Base-by-base conservation (phyloP, 1,140 invertebrate species). In the Drosophila murphyi region DNA sequence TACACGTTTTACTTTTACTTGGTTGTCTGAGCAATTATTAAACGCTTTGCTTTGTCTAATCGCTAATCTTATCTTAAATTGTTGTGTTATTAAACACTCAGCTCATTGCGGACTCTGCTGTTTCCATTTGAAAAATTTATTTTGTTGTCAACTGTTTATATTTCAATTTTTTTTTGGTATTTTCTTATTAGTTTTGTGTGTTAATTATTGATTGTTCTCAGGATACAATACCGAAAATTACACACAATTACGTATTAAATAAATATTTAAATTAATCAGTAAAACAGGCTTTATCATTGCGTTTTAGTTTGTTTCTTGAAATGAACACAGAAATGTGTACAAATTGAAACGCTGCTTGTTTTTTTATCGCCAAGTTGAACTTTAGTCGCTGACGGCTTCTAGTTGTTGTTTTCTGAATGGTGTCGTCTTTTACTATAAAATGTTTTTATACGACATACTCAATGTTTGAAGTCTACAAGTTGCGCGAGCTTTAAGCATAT, bases 331-430 rank as follows among this genome's bases (percentile, higher is more conserved):
- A 29, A 60, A 31, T 78, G 35, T 72, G 34, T 47, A 45, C 20
- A 60, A 70, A 57, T 65, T 64, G 45, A 67, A 61, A 69, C 64
- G 64, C 71, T 48, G 67, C 68, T 43, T 43, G 39, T 43, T 43
- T 76, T 76, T 82, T 88, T 90, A 88, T 88, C 83, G 77, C 86
- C 71, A 20, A 2, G 37, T 80, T 87, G 85, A 87, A 72, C 83
- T 87, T 87, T 87, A 89, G 71, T 76, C 80, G 43, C 39, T 57
- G 54, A 39, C 65, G 56, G 7, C 43, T 45, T 28, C 48, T 60
- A 28, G 10, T 5, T 41, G n/a, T 47, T 57, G 32, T 41, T 52
- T 74, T n/a, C 51, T 62, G 52, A 77, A 62, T 68, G 41, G 62
- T 61, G 47, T 65, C 5, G 59, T 29, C 10, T 32, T 56, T 65